These are phyloP conservation scores for Emydocephalus ijimae DNA, from an alignment of 2,113 vertebrate species.

Conservation along the genomic window DNA sequence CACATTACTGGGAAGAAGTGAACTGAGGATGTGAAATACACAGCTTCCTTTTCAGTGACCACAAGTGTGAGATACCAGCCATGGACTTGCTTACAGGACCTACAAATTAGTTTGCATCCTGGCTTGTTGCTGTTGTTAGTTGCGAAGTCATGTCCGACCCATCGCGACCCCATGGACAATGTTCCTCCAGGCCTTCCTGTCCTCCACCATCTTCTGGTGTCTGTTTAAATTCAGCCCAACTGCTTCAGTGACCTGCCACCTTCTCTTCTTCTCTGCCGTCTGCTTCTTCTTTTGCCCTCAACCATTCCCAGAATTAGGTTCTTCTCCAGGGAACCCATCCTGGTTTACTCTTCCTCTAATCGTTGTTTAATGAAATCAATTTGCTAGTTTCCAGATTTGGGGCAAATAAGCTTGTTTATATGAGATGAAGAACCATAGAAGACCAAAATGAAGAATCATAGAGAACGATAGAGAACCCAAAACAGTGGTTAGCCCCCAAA, in stretches of 20 bases:
- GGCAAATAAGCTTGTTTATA: too few relatives aligned
- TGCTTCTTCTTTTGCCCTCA: too few relatives aligned
- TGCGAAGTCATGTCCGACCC: too few relatives aligned
- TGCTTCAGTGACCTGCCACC: too few relatives aligned
- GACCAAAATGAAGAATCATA: too few relatives aligned
- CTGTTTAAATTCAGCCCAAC: too few relatives aligned
- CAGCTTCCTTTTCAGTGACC: constrained; percentile 58
- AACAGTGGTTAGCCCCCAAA: background rate
- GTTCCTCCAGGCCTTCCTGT: too few relatives aligned
- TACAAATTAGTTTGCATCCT: constrained; percentile 63
- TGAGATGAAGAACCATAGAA: background rate
- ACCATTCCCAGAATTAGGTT: too few relatives aligned
- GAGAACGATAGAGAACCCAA: background rate
- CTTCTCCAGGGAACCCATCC: too few relatives aligned
- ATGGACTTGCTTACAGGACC: constrained; percentile 68
- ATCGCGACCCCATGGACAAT: too few relatives aligned
- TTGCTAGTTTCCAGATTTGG: constrained; percentile 48
- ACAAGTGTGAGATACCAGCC: constrained; percentile 61
- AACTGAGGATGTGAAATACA: constrained; percentile 60
- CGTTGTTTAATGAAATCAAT: constrained; percentile 66
- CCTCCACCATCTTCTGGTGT: too few relatives aligned
- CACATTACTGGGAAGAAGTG: constrained; percentile 53
- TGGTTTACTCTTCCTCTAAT: constrained; percentile 43
- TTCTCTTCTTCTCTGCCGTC: too few relatives aligned
- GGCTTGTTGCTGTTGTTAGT: constrained; percentile 7